Conservation (phyloP, 1,140 invertebrate genomes). For the Magallana ariakensis region DNA sequence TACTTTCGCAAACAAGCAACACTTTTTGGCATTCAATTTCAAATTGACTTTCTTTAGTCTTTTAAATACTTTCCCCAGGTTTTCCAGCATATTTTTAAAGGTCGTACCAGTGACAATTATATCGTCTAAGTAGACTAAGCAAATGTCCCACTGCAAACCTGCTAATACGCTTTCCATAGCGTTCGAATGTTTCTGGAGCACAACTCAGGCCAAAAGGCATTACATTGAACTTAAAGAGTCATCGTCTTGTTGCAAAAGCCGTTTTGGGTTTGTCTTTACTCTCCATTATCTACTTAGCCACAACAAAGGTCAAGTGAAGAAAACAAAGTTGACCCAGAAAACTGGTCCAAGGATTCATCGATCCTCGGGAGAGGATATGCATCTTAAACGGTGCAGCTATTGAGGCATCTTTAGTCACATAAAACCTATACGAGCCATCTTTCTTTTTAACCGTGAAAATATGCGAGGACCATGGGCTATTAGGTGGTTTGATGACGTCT, state of each 20-base stretch:
- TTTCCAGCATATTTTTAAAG: neutral
- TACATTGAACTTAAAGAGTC: constrained; percentile 61
- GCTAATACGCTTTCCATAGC: constrained; percentile 58
- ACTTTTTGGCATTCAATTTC: neutral
- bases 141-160: neutral
- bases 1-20: too few relatives aligned
- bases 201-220: constrained; percentile 64
- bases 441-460: neutral
- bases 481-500: too few relatives aligned
- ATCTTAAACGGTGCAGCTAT: neutral
- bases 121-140: neutral
- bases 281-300: constrained; percentile 78
- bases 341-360: neutral
- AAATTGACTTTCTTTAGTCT: too few relatives aligned
- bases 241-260: constrained; percentile 59
- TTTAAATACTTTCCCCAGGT: neutral
- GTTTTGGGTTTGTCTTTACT: constrained; percentile 76
- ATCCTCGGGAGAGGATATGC: too few relatives aligned
- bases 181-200: constrained; percentile 63
- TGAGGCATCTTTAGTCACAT: neutral
- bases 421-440: neutral
- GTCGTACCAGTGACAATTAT: neutral
- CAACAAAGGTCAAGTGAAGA: constrained; percentile 59
- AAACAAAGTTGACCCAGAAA: constrained; percentile 48
- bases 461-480: neutral